Base-by-base conservation (phyloP, 2,888 invertebrate species). In the Eubasilissa splendida region DNA sequence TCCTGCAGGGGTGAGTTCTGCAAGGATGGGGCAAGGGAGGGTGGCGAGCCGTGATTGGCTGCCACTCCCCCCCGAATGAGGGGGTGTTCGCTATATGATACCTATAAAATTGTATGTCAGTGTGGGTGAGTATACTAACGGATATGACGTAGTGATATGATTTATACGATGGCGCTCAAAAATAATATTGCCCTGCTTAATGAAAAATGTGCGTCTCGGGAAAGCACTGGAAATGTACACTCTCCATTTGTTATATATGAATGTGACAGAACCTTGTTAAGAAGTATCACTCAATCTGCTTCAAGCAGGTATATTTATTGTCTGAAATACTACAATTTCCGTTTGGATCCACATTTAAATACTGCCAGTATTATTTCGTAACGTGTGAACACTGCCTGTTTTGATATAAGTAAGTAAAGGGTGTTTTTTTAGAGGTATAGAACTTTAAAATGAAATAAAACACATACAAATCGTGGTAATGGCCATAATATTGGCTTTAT, bases 1-100 rank as follows among this genome's bases (percentile, higher is more conserved):
- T 82, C 82, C 76, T 77, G 75, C 66, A 42, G 76, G 80, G 76
- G 71, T 73, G 73, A 77, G 65, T 50, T 56, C 22, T 63, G 33
- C 52, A 65, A 76, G 79, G 71, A 4, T 56, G 60, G 66, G 76
- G 53, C 31, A 60, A 33, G 75, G 65, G 58, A 56, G 77, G 80
- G 71, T 73, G 77, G 76, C 66, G 60, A 31, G 77, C 79, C 70
- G 84, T 84, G 84, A 84, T 84, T 84, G 84, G 84, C 84, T 75
- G 80, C 58, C 65, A 50, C 58, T 65, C 54, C 68, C 74, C 33
- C 68, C 60, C 78, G 71, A 42, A 42, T 58, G 56, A 22, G 76
- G 65, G 56, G 77, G 53, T 14, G 65, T 3, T 0, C 7, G 65
- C 76, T 76, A 76, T 76, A 76, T 60, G 68, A 77, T 70, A 71